phyloP scores from a whole-genome alignment of 2,888 invertebrate species.

The Melanostoma mellinum region DNA sequence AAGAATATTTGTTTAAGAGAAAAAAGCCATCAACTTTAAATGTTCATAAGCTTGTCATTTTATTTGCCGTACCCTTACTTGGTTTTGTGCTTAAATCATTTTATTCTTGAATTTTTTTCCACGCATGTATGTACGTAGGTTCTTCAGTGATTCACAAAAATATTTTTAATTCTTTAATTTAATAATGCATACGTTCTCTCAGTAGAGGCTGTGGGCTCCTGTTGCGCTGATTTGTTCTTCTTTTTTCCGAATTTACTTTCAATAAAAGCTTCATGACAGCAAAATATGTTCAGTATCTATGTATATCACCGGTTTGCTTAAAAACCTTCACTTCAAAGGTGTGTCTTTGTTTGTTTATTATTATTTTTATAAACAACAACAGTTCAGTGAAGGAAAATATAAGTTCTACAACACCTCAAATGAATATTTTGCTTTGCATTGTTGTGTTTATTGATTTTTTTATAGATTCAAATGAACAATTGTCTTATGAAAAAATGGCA shows the following conservation, averaged over 20 bases:
- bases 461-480: too few relatives aligned
- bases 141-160: neutral
- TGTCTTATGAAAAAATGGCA: too few relatives aligned
- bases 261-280: slow-evolving; percentile 79
- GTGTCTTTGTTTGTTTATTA: slow-evolving; percentile 33
- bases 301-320: slow-evolving; percentile 21
- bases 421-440: neutral
- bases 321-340: slow-evolving; percentile 11
- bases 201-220: slow-evolving; percentile 59
- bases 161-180: slow-evolving; percentile 22
- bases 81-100: too few relatives aligned
- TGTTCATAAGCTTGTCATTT: too few relatives aligned
- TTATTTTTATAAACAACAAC: neutral
- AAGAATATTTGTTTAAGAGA: too few relatives aligned
- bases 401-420: slow-evolving; percentile 5
- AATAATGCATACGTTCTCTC: slow-evolving; percentile 73
- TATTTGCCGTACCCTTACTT: too few relatives aligned
- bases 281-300: neutral
- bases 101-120: too few relatives aligned
- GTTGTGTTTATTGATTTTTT: too few relatives aligned
- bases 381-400: slow-evolving; percentile 16
- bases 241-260: slow-evolving; percentile 80
- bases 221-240: slow-evolving; percentile 76
- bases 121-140: too few relatives aligned
- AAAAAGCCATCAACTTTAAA: too few relatives aligned